These are phyloP conservation scores for Eupeodes luniger DNA, from an alignment of 2,888 invertebrate genomes.

Conservation along the genomic window DNA sequence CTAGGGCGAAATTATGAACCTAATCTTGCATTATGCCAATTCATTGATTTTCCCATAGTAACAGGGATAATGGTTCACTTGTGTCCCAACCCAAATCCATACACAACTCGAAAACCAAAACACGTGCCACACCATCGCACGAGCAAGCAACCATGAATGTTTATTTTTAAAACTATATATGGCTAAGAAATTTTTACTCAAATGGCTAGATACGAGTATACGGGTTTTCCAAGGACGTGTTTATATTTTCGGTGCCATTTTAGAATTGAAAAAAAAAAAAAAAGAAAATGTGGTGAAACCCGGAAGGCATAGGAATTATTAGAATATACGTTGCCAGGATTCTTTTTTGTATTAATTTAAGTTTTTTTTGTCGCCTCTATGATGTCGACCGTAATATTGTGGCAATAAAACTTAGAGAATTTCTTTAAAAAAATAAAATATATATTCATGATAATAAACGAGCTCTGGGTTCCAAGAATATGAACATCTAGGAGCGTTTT, in stretches of 20 bases:
- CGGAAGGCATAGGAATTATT: conserved; percentile 2
- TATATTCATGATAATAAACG: conserved; percentile 35
- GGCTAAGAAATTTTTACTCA: background rate
- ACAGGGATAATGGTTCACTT: background rate
- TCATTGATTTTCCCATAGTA: conserved; percentile 13
- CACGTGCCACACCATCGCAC: background rate
- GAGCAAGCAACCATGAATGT: background rate
- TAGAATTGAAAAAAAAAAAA: background rate
- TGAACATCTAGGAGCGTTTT: background rate
- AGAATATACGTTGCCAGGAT: conserved; percentile 25
- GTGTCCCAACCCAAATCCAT: background rate
- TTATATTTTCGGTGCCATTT: conserved; percentile 1
- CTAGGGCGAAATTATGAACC: background rate
- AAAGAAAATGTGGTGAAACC: background rate
- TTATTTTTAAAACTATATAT: conserved; percentile 4
- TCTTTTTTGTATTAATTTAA: background rate
- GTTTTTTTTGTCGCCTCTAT: background rate
- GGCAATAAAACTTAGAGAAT: conserved; percentile 26
- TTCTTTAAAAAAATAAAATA: conserved; percentile 8
- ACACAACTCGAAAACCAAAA: background rate
- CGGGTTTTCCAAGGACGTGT: conserved; percentile 16
- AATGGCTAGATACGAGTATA: background rate
- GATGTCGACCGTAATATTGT: background rate
- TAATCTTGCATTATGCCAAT: background rate
- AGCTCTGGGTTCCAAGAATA: conserved; percentile 12